Evolutionary conservation across 2,797 vertebrate species (phyloP).

Genomic region (Dryobates pubescens): DNA sequence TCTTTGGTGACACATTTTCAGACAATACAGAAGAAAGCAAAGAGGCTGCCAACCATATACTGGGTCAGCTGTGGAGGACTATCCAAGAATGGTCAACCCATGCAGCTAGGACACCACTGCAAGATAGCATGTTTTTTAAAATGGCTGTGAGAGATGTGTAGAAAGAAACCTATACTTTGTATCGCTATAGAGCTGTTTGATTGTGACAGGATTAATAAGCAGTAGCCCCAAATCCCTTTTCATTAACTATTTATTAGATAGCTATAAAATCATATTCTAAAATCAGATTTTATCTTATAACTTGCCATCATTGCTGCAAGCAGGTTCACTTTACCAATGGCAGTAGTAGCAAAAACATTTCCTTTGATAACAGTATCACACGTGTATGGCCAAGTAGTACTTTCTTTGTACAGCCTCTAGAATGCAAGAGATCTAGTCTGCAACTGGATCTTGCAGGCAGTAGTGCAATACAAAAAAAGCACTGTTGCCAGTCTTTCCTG

Average conservation of each 20-base stretch:
- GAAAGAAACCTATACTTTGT: neutral
- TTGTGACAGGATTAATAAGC: neutral
- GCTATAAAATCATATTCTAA: neutral
- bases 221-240: neutral
- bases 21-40: neutral
- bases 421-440: neutral
- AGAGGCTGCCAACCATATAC: neutral
- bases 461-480: neutral
- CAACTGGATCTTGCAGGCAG: neutral
- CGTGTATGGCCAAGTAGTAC: neutral
- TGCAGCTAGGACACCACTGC: neutral
- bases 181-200: neutral
- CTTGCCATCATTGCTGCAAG: neutral
- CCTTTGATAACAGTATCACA: neutral
- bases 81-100: neutral
- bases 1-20: neutral
- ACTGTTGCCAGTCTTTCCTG: neutral
- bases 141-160: neutral
- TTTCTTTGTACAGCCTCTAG: neutral
- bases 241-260: neutral
- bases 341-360: neutral
- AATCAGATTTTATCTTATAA: neutral
- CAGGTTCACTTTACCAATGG: neutral
- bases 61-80: neutral
- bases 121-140: neutral